Evolutionary conservation across 2,888 invertebrate genomes (phyloP).

Genomic region (Nemurella pictetii): DNA sequence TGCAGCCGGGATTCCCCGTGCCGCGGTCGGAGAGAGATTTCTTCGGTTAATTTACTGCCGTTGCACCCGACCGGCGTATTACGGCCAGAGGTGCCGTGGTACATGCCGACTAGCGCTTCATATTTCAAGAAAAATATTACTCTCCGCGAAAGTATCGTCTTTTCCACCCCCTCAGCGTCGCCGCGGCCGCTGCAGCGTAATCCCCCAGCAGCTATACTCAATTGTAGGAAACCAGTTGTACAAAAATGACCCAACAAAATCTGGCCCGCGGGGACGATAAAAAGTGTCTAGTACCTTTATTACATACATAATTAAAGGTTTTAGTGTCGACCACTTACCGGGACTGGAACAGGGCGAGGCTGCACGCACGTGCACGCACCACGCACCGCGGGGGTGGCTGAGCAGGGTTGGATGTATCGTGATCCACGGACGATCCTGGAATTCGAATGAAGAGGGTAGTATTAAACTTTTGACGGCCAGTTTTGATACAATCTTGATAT

Average conservation of each 20-base stretch:
- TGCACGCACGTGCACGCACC: background rate
- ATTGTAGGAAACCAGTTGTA: background rate
- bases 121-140: background rate
- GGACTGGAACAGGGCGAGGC: background rate
- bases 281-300: background rate
- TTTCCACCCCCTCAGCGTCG: background rate
- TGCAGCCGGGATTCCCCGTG: background rate
- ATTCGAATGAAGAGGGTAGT: background rate
- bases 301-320: conserved; percentile 10
- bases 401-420: background rate
- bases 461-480: background rate
- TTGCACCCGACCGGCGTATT: background rate
- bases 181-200: background rate
- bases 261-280: background rate
- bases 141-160: background rate
- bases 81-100: background rate
- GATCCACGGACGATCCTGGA: no score
- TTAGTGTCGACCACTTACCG: background rate
- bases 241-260: background rate
- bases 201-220: background rate
- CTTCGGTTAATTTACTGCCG: background rate
- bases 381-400: background rate
- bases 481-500: background rate
- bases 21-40: no score
- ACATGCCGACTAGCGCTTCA: background rate